Evolutionary conservation across 2,797 vertebrate species (phyloP).

Genomic region (Balearica regulorum): DNA sequence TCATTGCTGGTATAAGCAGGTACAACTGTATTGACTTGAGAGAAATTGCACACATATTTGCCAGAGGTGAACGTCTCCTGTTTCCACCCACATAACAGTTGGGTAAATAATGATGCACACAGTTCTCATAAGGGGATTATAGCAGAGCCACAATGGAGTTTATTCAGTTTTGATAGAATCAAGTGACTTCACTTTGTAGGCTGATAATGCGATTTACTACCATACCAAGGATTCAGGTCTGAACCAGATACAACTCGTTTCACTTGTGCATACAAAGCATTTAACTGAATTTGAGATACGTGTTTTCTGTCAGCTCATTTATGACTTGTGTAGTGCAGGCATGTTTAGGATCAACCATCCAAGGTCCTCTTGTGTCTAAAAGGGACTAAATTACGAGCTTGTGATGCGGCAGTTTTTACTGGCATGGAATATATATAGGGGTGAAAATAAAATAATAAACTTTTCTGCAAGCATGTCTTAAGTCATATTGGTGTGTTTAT

Average conservation of each 20-base stretch:
- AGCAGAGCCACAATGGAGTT: constrained; percentile 43
- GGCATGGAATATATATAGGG: constrained; percentile 14
- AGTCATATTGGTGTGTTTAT: constrained; percentile 48
- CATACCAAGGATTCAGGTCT: background rate
- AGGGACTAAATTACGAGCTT: constrained; percentile 46
- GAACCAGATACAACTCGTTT: constrained; percentile 28
- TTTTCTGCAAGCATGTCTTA: constrained; percentile 10
- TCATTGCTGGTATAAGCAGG: background rate
- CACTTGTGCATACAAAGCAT: background rate
- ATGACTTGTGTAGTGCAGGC: background rate
- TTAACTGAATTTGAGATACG: background rate
- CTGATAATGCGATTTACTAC: constrained; percentile 39
- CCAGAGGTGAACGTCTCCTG: constrained; percentile 22
- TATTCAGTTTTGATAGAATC: constrained; percentile 61
- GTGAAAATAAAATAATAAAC: constrained; percentile 62
- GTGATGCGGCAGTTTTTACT: constrained; percentile 56
- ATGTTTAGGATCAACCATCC: background rate
- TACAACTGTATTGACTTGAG: constrained; percentile 16
- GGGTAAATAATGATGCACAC: constrained; percentile 57
- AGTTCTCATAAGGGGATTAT: constrained; percentile 56
- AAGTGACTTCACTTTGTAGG: constrained; percentile 41
- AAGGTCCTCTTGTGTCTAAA: constrained; percentile 12
- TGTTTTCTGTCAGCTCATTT: constrained; percentile 14
- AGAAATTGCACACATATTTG: background rate
- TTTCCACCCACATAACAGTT: constrained; percentile 59